Percentiles rank a stretch among this genome's conserved stretches.
These are phyloP conservation scores for Uloborus diversus DNA, from an alignment of 1,140 invertebrate species.

Conservation along the genomic window DNA sequence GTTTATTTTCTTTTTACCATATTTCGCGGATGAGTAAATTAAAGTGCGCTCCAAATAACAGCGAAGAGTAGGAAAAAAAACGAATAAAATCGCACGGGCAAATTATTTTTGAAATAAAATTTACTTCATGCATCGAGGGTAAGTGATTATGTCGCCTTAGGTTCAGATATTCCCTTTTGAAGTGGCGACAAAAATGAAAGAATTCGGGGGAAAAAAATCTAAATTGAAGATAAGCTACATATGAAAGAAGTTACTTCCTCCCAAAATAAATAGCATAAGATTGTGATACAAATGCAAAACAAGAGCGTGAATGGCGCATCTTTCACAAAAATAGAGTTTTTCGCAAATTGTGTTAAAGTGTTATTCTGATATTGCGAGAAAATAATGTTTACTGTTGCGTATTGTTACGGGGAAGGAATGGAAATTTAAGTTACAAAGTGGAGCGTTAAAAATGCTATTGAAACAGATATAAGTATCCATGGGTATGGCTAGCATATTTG, in stretches of 20 bases:
- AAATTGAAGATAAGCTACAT: conserved; percentile 14
- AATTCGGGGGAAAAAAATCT: neutral
- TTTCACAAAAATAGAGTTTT: no score
- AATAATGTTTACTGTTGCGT: no score
- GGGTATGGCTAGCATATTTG: no score
- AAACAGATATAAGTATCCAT: no score
- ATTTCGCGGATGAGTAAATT: conserved; percentile 20
- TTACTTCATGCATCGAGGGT: neutral
- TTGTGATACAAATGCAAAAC: no score
- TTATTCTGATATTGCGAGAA: no score
- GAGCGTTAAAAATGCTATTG: no score
- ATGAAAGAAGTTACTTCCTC: no score
- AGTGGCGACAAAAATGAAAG: conserved; percentile 12
- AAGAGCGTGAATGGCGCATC: no score
- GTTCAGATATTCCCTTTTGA: neutral
- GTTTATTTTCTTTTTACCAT: neutral
- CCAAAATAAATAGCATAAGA: neutral
- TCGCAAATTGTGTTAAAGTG: no score
- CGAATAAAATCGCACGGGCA: neutral
- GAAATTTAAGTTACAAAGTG: no score
- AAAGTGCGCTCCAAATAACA: neutral
- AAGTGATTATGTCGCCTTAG: conserved; percentile 6
- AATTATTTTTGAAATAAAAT: conserved; percentile 25
- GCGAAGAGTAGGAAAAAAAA: neutral
- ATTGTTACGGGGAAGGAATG: no score